Percentiles rank a stretch among this genome's conserved stretches.
Evolutionary conservation across 2,888 invertebrate genomes (phyloP).

Genomic region (Diplolepis rosae): DNA sequence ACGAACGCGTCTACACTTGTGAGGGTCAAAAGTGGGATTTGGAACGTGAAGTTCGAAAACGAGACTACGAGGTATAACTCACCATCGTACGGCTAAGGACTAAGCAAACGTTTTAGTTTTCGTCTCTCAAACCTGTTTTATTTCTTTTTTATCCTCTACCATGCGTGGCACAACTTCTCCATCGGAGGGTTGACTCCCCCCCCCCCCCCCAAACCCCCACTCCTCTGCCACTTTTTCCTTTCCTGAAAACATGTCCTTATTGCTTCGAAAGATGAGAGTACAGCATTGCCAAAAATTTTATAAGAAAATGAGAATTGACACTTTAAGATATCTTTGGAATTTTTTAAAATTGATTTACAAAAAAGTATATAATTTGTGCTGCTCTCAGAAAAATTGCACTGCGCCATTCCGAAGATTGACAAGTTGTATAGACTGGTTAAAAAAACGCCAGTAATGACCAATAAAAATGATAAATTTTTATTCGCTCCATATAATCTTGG

Average conservation of each 20-base stretch:
- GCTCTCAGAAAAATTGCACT: constrained; percentile 14
- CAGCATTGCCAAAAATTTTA: background rate
- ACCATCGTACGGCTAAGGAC: constrained; percentile 47
- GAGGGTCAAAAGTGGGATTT: constrained; percentile 99
- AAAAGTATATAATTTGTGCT: background rate
- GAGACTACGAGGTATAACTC: constrained; percentile 96
- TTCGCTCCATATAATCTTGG: constrained; percentile 58
- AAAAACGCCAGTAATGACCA: background rate
- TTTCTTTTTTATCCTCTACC: constrained; percentile 34
- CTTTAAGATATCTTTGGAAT: background rate
- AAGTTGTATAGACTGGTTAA: background rate
- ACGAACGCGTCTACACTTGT: constrained; percentile 97
- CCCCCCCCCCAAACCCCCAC: constrained; percentile 3
- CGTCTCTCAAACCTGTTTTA: constrained; percentile 22
- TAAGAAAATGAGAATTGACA: background rate
- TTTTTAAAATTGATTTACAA: background rate
- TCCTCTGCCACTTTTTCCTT: background rate
- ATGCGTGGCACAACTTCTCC: constrained; percentile 17
- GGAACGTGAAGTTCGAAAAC: constrained; percentile 99
- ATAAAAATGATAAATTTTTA: background rate
- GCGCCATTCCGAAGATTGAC: background rate
- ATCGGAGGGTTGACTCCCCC: constrained; percentile 16
- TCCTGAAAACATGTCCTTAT: background rate
- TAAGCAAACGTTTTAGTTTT: constrained; percentile 34
- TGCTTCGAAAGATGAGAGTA: constrained; percentile 14